These are phyloP conservation scores for Eupithecia subumbrata DNA, from an alignment of 2,888 invertebrate genomes.

Conservation along the genomic window DNA sequence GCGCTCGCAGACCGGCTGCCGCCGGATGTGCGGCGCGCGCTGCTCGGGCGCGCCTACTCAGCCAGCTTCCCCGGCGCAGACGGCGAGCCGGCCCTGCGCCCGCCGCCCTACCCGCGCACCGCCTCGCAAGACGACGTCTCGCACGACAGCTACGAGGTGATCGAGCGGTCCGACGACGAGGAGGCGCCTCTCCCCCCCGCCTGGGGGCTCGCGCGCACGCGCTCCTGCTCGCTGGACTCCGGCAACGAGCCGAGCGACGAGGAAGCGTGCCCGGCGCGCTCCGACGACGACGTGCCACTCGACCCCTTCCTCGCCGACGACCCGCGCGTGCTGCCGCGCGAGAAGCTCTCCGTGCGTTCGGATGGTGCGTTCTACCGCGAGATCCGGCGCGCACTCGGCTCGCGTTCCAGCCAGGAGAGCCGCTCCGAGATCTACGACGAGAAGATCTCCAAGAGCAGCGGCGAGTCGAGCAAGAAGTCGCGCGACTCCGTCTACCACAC, in stretches of 20 bases:
- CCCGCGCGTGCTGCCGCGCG: constrained; percentile 88
- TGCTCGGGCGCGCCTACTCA: constrained; percentile 88
- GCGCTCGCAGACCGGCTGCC: constrained; percentile 85
- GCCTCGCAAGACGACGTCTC: constrained; percentile 94
- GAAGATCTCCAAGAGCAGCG: constrained; percentile 86
- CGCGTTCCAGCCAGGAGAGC: constrained; percentile 88
- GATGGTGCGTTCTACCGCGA: constrained; percentile 89
- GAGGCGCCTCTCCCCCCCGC: constrained; percentile 57
- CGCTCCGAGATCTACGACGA: constrained; percentile 88
- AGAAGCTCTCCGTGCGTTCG: constrained; percentile 88
- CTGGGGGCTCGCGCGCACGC: constrained; percentile 73
- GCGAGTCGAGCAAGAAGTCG: constrained; percentile 86
- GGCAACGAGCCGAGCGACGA: constrained; percentile 91
- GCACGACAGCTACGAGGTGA: constrained; percentile 93
- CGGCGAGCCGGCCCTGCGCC: constrained; percentile 86
- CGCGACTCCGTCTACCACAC: constrained; percentile 86
- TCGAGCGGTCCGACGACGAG: constrained; percentile 90
- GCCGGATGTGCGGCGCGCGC: constrained; percentile 56
- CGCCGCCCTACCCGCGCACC: constrained; percentile 85
- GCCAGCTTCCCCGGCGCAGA: constrained; percentile 94
- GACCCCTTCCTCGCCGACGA: constrained; percentile 92
- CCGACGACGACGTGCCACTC: constrained; percentile 88
- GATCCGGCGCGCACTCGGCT: constrained; percentile 85
- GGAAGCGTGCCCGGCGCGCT: constrained; percentile 82
- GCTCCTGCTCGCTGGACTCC: constrained; percentile 90